Base-by-base conservation (phyloP, 2,797 vertebrate genomes). In the Serranus cabrilla region DNA sequence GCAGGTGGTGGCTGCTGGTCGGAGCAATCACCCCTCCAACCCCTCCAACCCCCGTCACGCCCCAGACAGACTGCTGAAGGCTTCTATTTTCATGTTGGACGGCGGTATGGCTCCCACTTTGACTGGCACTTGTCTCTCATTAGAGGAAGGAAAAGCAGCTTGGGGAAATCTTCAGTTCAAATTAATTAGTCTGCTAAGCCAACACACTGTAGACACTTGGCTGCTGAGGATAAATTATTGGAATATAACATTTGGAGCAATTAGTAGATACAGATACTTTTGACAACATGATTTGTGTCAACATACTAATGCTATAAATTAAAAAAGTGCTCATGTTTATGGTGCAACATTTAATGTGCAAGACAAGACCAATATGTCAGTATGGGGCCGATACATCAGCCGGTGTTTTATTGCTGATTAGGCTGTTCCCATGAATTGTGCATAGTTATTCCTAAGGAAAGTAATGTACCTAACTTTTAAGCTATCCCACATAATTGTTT, bases 1-100 rank as follows among this genome's bases (percentile, higher is more conserved):
- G 94, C 95, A 96, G 94, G 94, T 96, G 94, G 93, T 87, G 91
- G 85, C 90, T 86, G 85, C 87, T 71, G 88, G 90, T 87, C 75
- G 54, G 86, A 85, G 88, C 78, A 58, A 78, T 91, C 91, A 87
- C 71, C 87, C 85, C 87, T 77, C 73, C 80, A 72, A 87, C 71
- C 87, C 85, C 87, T 77, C 73, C 80, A 72, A 73, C 83, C 87
- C 87, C 90, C 57, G 64, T 86, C 87, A 84, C 62, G 42, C 63
- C 85, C 68, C 84, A 84, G 80, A 86, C 88, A 76, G 80, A 82
- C 86, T 74, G 83, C 82, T 90, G 61, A 85, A 75, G 79, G 84
- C 88, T 89, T 76, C 92, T 92, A 84, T 89, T 92, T 93, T 90
- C 87, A 92, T 85, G 89, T 65, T 11, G 81, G 86, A 85, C 86